These are phyloP conservation scores for Drosophila pegasa DNA, from an alignment of 2,888 invertebrate genomes.

Conservation along the genomic window DNA sequence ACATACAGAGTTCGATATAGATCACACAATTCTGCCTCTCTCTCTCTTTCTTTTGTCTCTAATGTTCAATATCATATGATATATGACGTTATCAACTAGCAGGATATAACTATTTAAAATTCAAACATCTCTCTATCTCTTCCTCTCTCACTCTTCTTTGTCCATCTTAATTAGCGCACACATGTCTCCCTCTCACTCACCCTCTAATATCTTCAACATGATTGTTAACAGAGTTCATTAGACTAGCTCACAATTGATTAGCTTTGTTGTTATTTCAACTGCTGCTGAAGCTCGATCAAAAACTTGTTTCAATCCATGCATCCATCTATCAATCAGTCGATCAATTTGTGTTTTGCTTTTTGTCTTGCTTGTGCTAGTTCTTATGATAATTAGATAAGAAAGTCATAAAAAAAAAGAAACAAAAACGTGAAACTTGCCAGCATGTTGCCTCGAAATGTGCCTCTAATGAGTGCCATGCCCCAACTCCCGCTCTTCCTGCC, in stretches of 20 bases:
- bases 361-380: conserved; percentile 45
- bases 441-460: conserved; percentile 20
- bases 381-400: conserved; percentile 70
- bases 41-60: too few species aligned
- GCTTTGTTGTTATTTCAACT: conserved; percentile 24
- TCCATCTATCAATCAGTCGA: conserved; percentile 52
- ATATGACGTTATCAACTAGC: background rate
- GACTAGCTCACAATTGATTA: conserved; percentile 44
- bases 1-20: too few species aligned
- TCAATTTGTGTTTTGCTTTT: conserved; percentile 9
- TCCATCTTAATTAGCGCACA: too few species aligned
- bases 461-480: conserved; percentile 57
- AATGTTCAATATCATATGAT: background rate
- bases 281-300: conserved; percentile 6
- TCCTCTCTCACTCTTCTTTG: background rate
- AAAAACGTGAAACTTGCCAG: conserved; percentile 69
- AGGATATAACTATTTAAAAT: too few species aligned
- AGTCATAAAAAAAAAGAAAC: conserved; percentile 47
- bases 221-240: conserved; percentile 46
- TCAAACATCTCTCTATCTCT: background rate
- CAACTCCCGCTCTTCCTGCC: background rate
- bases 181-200: background rate
- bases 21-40: too few species aligned
- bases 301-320: conserved; percentile 38
- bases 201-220: background rate